Base-by-base conservation (phyloP, 2,113 vertebrate species). In the Clarias gariepinus region DNA sequence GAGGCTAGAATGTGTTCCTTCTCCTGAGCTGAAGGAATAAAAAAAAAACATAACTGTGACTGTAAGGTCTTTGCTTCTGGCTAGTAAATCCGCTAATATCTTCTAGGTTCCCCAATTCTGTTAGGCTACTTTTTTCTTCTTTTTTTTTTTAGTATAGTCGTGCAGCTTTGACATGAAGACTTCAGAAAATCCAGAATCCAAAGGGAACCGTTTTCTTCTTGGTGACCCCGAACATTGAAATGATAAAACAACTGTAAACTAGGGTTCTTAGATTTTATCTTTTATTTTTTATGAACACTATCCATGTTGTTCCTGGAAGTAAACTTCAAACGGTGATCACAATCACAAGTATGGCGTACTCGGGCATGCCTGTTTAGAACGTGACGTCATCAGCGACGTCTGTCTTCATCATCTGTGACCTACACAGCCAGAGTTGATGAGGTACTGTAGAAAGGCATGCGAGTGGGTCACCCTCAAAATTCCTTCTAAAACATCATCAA, bases 1-100 rank as follows among this genome's bases (percentile, higher is more conserved):
- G 60, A 63, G 82, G 88, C 85, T n/a, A 83, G 30, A 76, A 76
- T 66, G 66, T 63, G 58, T 52, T 63, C 53, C 18, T 58, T 86
- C 57, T 89, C 68, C 53, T 68, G 82, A 58, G 82, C 53, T 82
- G 61, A 41, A 52, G 41, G 69, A 25, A 58, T 41, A 58, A 63
- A 64, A 36, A 60, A 12, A 33, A 60, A 41, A 61, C 83, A 69
- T 18, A 28, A 58, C 61, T 82, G 55, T 41, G 79, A 66, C 68
- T 28, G 53, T n/a, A 21, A 73, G 13, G 61, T 30, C 41, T 76
- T 78, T 58, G 55, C 16, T 3, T 58, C 78, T 60, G 30, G 57
- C 18, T 11, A 30, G 28, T 23, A 30, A 60, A 33, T 80, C 28
- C 53, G 18, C 58, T 58, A 33, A 79, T 79, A 33, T 79, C 53